Base-by-base conservation (phyloP, 2,797 vertebrate species). In the Periophthalmus magnuspinnatus region DNA sequence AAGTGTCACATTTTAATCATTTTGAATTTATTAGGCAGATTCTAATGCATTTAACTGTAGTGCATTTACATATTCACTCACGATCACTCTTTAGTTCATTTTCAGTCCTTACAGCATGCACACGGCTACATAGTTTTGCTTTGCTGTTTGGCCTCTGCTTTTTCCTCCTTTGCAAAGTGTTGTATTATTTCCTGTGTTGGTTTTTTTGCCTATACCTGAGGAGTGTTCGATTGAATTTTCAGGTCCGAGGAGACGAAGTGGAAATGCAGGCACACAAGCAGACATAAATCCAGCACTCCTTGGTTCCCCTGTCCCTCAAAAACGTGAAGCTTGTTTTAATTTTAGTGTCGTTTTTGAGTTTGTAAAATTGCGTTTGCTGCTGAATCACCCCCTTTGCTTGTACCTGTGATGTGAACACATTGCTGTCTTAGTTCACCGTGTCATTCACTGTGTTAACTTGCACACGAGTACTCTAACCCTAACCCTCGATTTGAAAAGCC, bases 221-320 rank as follows among this genome's bases (percentile, higher is more conserved):
- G 89, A 91, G 89, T 90, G 89, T 91, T 91, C 90, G 88, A 91
- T 91, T 91, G 87, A 92, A 90, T 86, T 91, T 89, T 68, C 87
- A 92, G 90, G 90, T 91, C 87, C 84, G 81, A 69, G 85, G 89
- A 90, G 89, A 86, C 70, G 86, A 81, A 88, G 87, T 50, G 89
- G 89, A 83, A 90, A 88, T 78, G 67, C 83, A 71, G 85, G 82
- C 86, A 86, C 71, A 13, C 84, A 87, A 70, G 83, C 83, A 73
- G 88, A 90, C 86, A 91, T 91, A 89, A 90, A 91, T 92, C 87
- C 87, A 90, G 90, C 86, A 89, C 88, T 89, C 86, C 86, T 92
- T 80, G 81, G 79, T 82, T 90, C 88, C 84, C 85, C 85, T 82
- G 79, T 91, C 68, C 76, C 81, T 70, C 84, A 87, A 73, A 91